Evolutionary conservation across 64 coral and sea anemone genomes (phyloP).

Genomic region (Montipora capricornis): DNA sequence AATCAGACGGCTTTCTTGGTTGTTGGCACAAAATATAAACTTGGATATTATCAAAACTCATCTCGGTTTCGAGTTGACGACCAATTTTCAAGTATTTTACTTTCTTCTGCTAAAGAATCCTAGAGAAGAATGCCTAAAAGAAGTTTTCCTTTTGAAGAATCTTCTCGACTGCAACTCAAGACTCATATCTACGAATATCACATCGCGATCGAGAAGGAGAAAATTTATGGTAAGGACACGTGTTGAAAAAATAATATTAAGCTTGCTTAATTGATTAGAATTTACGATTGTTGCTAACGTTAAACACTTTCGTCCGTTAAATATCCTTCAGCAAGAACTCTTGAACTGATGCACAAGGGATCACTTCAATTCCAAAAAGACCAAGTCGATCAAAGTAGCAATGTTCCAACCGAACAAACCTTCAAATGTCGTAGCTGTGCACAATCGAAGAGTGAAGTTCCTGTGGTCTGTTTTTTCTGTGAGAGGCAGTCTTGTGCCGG

Average conservation of each 20-base stretch:
- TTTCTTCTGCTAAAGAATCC: not conserved
- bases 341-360: constrained; percentile 65
- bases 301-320: not conserved
- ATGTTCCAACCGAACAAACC: not conserved
- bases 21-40: not conserved
- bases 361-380: constrained; percentile 24
- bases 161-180: constrained; percentile 86
- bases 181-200: constrained; percentile 78
- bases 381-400: not conserved
- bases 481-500: constrained; percentile 66
- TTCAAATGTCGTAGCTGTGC: constrained; percentile 71
- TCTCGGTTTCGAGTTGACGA: no score
- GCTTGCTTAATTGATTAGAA: no score
- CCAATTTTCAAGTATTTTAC: no score
- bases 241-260: no score
- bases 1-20: constrained; percentile 50
- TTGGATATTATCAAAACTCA: no score
- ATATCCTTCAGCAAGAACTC: constrained; percentile 69
- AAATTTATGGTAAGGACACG: constrained; percentile 82
- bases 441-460: constrained; percentile 17
- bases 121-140: constrained; percentile 82
- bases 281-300: not conserved
- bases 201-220: constrained; percentile 48
- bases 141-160: constrained; percentile 84
- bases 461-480: constrained; percentile 74